Evolutionary conservation across 1,140 invertebrate species (phyloP).

Genomic region (Tetramorium alpestre): DNA sequence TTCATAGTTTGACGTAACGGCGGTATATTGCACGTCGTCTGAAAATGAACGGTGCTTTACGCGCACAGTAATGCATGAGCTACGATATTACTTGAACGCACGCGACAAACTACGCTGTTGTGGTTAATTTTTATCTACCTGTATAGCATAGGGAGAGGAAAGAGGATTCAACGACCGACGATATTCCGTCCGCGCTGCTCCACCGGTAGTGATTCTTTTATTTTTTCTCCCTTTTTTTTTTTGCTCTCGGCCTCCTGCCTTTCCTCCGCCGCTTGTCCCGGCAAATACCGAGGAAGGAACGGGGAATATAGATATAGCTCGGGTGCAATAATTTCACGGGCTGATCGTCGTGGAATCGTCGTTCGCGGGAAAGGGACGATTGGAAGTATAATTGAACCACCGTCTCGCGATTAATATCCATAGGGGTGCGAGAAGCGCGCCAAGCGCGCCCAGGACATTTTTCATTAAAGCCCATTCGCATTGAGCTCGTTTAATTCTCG

Average conservation of each 20-base stretch:
- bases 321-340: slow-evolving; percentile 72
- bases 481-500: slow-evolving; percentile 72
- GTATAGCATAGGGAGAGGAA: background rate
- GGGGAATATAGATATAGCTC: slow-evolving; percentile 59
- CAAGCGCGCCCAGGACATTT: slow-evolving; percentile 66
- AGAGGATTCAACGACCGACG: slow-evolving; percentile 68
- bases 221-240: background rate
- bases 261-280: slow-evolving; percentile 50
- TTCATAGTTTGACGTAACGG: slow-evolving; percentile 28
- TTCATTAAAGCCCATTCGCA: slow-evolving; percentile 70
- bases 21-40: background rate
- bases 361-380: slow-evolving; percentile 71
- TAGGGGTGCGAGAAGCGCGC: slow-evolving; percentile 31
- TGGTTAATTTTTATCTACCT: slow-evolving; percentile 67
- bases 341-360: slow-evolving; percentile 69
- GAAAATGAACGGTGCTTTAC: slow-evolving; percentile 3
- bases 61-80: background rate
- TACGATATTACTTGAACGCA: background rate
- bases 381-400: slow-evolving; percentile 76
- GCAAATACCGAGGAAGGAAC: slow-evolving; percentile 60
- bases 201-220: slow-evolving; percentile 53
- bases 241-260: slow-evolving; percentile 43
- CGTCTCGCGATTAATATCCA: slow-evolving; percentile 75
- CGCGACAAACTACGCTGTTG: slow-evolving; percentile 28
- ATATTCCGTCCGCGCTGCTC: slow-evolving; percentile 61